Conservation (phyloP, 2,113 vertebrate species). For the Sinocyclocheilus anshuiensis region DNA sequence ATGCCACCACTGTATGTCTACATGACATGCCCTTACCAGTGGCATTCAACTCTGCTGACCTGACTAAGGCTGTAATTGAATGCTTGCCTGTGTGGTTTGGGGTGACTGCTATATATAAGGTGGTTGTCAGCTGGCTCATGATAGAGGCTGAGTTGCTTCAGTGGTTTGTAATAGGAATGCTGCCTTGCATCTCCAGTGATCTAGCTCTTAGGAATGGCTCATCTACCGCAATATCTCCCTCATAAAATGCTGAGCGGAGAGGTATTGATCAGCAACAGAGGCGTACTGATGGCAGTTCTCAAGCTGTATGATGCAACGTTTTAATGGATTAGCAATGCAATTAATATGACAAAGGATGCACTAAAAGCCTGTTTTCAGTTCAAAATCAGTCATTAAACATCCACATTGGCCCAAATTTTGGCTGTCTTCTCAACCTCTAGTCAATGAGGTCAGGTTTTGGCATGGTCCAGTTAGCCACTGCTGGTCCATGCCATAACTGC, state of each 20-base stretch:
- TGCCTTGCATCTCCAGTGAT: constrained; percentile 48
- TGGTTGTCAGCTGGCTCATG: constrained; percentile 62
- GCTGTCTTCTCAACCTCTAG: not conserved
- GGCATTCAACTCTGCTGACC: constrained; percentile 52
- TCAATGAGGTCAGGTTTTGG: not conserved
- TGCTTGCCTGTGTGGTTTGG: constrained; percentile 55
- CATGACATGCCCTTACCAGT: constrained; percentile 70
- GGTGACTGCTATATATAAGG: constrained; percentile 61
- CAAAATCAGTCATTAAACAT: not conserved
- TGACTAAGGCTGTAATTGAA: constrained; percentile 61
- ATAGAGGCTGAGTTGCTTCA: constrained; percentile 61
- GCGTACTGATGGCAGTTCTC: constrained; percentile 13
- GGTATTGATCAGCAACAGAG: constrained; percentile 30
- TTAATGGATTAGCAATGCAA: not conserved
- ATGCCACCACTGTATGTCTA: constrained; percentile 61
- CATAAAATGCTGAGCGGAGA: constrained; percentile 10
- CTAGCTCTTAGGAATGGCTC: constrained; percentile 36
- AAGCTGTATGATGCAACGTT: not conserved
- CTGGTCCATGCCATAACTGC: not conserved
- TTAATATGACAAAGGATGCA: constrained; percentile 19
- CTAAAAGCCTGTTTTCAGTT: not conserved
- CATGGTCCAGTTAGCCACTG: not conserved
- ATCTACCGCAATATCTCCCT: constrained; percentile 39
- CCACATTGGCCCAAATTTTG: not conserved
- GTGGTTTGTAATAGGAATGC: constrained; percentile 67